Percentiles rank a stretch among this genome's conserved stretches.
These are phyloP conservation scores for Neotoma lepida DNA, from an alignment of 2,113 vertebrate species.

Conservation along the genomic window DNA sequence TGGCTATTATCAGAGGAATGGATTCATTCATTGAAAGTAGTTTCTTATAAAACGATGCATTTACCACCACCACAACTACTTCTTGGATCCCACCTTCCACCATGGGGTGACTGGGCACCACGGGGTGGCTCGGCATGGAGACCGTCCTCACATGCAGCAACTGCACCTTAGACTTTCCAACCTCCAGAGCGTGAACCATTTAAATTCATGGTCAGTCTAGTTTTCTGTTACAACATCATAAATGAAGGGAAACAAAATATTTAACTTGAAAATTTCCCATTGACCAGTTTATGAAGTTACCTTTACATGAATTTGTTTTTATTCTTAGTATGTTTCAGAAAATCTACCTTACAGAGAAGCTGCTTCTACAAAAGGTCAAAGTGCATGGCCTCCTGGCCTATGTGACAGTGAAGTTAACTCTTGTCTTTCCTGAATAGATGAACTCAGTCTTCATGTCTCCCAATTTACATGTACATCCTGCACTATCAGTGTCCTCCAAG, in stretches of 20 bases:
- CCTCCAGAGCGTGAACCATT: neutral
- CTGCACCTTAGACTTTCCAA: neutral
- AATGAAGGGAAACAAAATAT: neutral
- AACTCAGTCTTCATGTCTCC: neutral
- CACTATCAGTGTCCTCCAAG: rapidly evolving
- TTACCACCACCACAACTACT: neutral
- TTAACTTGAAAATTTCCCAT: constrained; percentile 15
- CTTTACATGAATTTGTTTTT: neutral
- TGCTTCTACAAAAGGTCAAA: neutral
- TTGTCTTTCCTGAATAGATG: neutral
- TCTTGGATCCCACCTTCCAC: too few species aligned
- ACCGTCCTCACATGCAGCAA: too few species aligned
- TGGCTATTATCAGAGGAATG: neutral
- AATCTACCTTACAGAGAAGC: neutral
- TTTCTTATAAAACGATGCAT: neutral
- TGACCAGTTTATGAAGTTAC: neutral
- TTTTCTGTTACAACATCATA: neutral
- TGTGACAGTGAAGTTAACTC: neutral
- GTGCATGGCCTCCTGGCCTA: neutral
- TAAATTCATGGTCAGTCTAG: neutral
- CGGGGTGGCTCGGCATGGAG: neutral
- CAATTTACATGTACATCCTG: neutral
- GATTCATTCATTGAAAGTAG: neutral
- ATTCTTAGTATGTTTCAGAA: neutral
- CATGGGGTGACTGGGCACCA: neutral